Evolutionary conservation across 2,888 invertebrate species (phyloP).

Genomic region (Cetonia aurata): DNA sequence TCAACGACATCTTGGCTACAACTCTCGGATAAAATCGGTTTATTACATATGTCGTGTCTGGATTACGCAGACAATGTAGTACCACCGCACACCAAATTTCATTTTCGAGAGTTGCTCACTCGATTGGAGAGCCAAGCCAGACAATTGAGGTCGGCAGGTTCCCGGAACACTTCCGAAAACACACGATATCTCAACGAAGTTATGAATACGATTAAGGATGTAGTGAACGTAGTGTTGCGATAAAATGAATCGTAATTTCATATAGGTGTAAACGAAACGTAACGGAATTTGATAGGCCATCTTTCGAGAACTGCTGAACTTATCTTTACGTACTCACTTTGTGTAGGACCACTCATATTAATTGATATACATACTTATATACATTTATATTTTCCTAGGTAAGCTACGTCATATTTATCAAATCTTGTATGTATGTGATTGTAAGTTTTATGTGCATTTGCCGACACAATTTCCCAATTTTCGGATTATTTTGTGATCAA

Average conservation of each 20-base stretch:
- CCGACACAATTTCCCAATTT: slow-evolving; percentile 7
- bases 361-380: slow-evolving; percentile 48
- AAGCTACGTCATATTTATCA: slow-evolving; percentile 59
- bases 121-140: slow-evolving; percentile 79
- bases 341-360: slow-evolving; percentile 52
- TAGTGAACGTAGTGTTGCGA: slow-evolving; percentile 77
- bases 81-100: slow-evolving; percentile 89
- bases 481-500: slow-evolving; percentile 32
- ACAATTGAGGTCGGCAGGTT: slow-evolving; percentile 77
- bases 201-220: slow-evolving; percentile 78
- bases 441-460: slow-evolving; percentile 43
- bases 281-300: slow-evolving; percentile 12
- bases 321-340: slow-evolving; percentile 45
- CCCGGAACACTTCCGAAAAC: slow-evolving; percentile 77
- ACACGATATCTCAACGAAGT: slow-evolving; percentile 79
- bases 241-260: slow-evolving; percentile 52
- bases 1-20: slow-evolving; percentile 82
- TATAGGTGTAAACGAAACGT: slow-evolving; percentile 21
- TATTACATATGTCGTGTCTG: slow-evolving; percentile 85
- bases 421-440: slow-evolving; percentile 50
- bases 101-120: slow-evolving; percentile 82
- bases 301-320: slow-evolving; percentile 8
- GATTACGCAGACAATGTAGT: slow-evolving; percentile 85
- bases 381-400: slow-evolving; percentile 54
- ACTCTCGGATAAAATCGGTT: slow-evolving; percentile 83